Conservation (phyloP, 2,113 vertebrate genomes). For the Corythornis madagascariensis region DNA sequence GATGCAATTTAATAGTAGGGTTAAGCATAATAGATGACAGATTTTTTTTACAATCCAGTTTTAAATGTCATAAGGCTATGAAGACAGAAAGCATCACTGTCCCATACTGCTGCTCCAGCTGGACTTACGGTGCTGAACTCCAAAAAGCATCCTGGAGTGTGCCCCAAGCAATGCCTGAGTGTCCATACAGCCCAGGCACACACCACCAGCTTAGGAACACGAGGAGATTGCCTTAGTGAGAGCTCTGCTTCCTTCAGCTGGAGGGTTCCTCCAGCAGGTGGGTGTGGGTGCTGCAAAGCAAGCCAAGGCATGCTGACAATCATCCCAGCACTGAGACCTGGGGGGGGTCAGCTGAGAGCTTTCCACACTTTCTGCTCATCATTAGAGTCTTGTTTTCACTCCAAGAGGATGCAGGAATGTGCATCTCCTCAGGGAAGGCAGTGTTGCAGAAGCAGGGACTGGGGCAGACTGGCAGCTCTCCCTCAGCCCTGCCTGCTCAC, state of each 20-base stretch:
- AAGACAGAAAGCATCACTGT: neutral
- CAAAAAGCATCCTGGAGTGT: neutral
- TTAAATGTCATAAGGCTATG: neutral
- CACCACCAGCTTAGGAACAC: neutral
- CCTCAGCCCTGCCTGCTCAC: neutral
- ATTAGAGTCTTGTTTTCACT: neutral
- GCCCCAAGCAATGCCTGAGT: neutral
- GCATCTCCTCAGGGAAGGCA: neutral
- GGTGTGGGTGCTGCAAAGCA: neutral
- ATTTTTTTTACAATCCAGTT: neutral
- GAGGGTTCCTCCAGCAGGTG: neutral
- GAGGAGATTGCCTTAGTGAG: neutral
- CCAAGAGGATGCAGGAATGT: neutral
- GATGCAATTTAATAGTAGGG: conserved; percentile 1
- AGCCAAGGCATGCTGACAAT: neutral
- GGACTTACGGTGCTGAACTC: neutral
- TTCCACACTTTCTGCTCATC: neutral
- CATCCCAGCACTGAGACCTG: neutral
- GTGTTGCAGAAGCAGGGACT: neutral
- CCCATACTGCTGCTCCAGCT: neutral
- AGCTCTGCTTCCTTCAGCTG: neutral
- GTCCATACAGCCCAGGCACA: neutral
- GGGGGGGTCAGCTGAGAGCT: neutral
- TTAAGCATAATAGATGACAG: conserved; percentile 20
- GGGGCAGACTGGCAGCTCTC: neutral